Base-by-base conservation (phyloP, 2,888 invertebrate genomes). In the Terebella lapidaria region DNA sequence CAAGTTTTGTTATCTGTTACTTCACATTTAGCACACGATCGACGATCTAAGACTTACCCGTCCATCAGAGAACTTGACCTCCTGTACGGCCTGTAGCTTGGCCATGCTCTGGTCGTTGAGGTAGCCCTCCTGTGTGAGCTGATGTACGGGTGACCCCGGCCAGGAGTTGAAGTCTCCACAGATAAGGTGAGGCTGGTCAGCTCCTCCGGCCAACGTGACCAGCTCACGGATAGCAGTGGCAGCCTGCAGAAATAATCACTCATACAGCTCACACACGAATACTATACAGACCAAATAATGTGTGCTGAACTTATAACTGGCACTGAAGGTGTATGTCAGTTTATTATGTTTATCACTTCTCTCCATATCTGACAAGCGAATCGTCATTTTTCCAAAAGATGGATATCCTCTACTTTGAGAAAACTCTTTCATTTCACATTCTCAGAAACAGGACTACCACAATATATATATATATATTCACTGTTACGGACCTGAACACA, bases 131-230 rank as follows among this genome's bases (percentile, higher is more conserved):
- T 69, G 62, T 4, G 72, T 71, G 46, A 79, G 69, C 58, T 77
- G 74, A 62, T 77, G 77, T 22, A 70, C 74, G 5, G 77, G 72
- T 55, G 72, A 70, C 20, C 65, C 62, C 2, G 72, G 71, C 54
- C 67, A 61, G 0, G 75, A 72, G 69, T 79, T 79, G 62, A 79
- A 79, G 66, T 79, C 79, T 2, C 79, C 79, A 66, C 74, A 74
- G 56, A 79, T 70, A n/a, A 79, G 69, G 58, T 77, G 74, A 25
- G 77, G 72, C 35, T 67, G 64, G 15, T 64, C 59, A 26, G 74
- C 73, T 56, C 70, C 70, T 2, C 71, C 74, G 10, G 77, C 74
- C 60, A 70, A 65, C 5, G 57, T 62, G 27, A 76, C 72, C 10
- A 78, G 65, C 61, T 76, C 73, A 58, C 72, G 74, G n/a, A 79